Evolutionary conservation across 2,888 invertebrate genomes (phyloP), one percentile per base, ranked within the genome.

Genomic region (Cerceris rybyensis): DNA sequence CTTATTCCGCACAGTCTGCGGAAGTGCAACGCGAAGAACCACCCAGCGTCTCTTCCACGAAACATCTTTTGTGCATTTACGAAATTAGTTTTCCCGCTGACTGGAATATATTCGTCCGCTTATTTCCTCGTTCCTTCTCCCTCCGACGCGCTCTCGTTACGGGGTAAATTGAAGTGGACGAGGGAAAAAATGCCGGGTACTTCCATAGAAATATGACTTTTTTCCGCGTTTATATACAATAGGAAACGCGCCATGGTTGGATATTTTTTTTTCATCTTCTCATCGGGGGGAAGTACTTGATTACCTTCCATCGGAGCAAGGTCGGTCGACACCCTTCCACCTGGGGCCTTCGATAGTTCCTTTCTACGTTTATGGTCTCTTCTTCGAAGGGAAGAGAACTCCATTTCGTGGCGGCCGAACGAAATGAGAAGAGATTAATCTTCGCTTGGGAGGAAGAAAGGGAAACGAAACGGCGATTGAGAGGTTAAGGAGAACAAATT

Each of bases 61-160:
- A 70, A 61, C 64, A 39, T 28, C 41, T 46, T 52, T 41, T 42
- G 43, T 41, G 55, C 76, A 71, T 82, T 83, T 82, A 65, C 57
- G 42, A 82, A 80, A 82, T 82, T 82, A 80, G 74, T 82, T 83
- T 64, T 43, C 64, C 52, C n/a, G 43, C 55, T 5, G 42, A 14
- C 16, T 46, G 52, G 13, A 16, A 46, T 41, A 28, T 49, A 49
- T 46, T 11, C 49, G 57, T 49, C 46, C 72, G 74, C 70, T 79
- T 68, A 70, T 82, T 75, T 78, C 65, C 67, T 55, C 66, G 72
- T 67, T 65, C 61, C 78, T n/a, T 59, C 46, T 42, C 64, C 60
- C 50, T 55, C 41, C 55, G 17, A 50, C 41, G n/a, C 65, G 58
- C 58, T 39, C 28, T 28, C 28, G 63, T 75, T 75, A 69, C 64